phyloP scores from a whole-genome alignment of 2,888 invertebrate species.

The Melanchra persicariae region DNA sequence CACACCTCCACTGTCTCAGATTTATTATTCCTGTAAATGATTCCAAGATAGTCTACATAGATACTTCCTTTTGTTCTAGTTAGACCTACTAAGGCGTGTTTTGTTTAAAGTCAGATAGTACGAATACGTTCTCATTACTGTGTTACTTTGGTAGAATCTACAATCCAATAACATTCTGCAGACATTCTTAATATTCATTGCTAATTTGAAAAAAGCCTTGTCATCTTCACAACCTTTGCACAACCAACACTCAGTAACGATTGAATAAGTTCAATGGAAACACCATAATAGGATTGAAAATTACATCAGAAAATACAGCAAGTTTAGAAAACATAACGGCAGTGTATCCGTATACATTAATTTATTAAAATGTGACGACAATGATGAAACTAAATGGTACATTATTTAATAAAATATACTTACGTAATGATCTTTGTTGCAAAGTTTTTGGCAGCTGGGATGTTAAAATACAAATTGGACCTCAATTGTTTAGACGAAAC shows the following conservation, averaged over 20 bases:
- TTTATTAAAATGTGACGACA: conserved; percentile 37
- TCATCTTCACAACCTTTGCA: conserved; percentile 9
- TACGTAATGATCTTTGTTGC: conserved; percentile 29
- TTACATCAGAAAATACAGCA: conserved; percentile 47
- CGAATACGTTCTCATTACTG: neutral
- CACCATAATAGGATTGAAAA: conserved; percentile 19
- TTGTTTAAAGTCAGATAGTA: conserved; percentile 32
- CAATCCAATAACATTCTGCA: conserved; percentile 1
- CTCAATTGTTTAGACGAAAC: neutral
- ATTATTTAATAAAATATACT: conserved; percentile 20
- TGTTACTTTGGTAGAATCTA: conserved; percentile 16
- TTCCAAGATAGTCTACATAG: conserved; percentile 59
- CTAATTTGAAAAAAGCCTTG: neutral
- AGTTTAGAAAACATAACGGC: conserved; percentile 56
- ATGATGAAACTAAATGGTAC: conserved; percentile 16
- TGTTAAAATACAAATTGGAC: neutral
- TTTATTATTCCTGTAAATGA: conserved; percentile 66
- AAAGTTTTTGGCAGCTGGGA: neutral
- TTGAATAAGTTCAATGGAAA: conserved; percentile 1
- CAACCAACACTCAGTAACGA: conserved; percentile 4
- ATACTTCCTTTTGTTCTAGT: conserved; percentile 51
- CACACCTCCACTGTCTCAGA: conserved; percentile 60
- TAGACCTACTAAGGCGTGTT: conserved; percentile 24
- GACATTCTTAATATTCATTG: neutral
- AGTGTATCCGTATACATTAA: conserved; percentile 33